phyloP scores from a whole-genome alignment of 2,113 vertebrate species.

The Solea senegalensis region DNA sequence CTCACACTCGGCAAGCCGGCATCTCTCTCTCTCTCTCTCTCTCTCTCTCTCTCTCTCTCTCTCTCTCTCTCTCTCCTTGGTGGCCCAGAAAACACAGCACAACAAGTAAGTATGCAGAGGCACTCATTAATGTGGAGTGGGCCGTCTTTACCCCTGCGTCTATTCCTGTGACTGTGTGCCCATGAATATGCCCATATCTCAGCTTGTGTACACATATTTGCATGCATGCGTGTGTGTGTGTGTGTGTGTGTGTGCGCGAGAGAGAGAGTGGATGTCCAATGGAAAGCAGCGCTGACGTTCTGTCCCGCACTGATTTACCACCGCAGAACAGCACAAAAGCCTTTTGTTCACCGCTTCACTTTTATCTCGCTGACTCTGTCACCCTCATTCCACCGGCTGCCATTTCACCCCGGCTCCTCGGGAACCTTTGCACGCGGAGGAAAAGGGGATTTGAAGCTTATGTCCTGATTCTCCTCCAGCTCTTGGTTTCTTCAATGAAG shows the following conservation, averaged over 20 bases:
- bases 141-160: conserved; percentile 33
- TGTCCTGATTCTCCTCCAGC: conserved; percentile 20
- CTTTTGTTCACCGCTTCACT: conserved; percentile 44
- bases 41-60: conserved; percentile 1
- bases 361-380: conserved; percentile 46
- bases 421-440: conserved; percentile 25
- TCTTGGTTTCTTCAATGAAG: conserved; percentile 21
- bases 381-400: conserved; percentile 35
- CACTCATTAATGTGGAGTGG: conserved; percentile 31
- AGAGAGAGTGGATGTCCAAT: conserved; percentile 7
- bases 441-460: conserved; percentile 34
- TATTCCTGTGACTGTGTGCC: conserved; percentile 45
- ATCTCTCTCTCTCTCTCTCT: conserved; percentile 12
- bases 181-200: neutral
- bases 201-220: neutral
- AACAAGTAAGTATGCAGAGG: conserved; percentile 37
- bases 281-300: conserved; percentile 47
- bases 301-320: conserved; percentile 57
- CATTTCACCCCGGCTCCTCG: conserved; percentile 11
- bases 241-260: conserved; percentile 13
- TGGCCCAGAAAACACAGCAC: conserved; percentile 59
- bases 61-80: conserved; percentile 14
- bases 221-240: conserved; percentile 12
- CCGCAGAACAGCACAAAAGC: conserved; percentile 48
- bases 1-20: conserved; percentile 60